Base-by-base conservation (phyloP, 1,140 invertebrate genomes). In the Agraylea sexmaculata region DNA sequence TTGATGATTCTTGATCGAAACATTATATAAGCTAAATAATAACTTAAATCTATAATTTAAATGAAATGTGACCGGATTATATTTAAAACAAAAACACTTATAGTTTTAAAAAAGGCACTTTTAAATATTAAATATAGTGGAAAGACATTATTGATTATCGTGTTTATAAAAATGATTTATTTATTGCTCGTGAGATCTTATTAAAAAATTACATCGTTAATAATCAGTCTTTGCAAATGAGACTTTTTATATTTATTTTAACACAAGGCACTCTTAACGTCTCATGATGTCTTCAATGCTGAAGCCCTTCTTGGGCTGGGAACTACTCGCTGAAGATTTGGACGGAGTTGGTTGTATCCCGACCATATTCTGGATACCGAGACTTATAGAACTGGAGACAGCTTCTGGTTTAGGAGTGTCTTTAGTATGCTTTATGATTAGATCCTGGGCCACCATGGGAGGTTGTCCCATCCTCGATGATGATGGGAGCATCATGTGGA, bases 221-320 rank as follows among this genome's bases (percentile, higher is more conserved):
- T 43, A 52, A 28, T 44, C 39, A 42, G 48, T 43, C 45, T 42
- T 38, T 46, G 30, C 38, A 43, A 41, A 41, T 36, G 25, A 43
- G 43, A 12, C 16, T 37, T 40, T 27, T 8, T 37, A 27, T 28
- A 37, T n/a, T n/a, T n/a, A n/a, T 43, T 18, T 21, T 11, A 18
- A 27, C n/a, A 15, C 21, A 17, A 36, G 10, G 17, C 12, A 15
- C 7, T 13, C 46, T 64, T 62, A 79, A 56, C 75, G 73, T 52
- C 76, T 64, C 77, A 80, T 80, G 37, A 80, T 80, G 47, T 80
- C 77, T 55, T 78, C 78, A 60, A 80, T 80, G 54, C 75, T 78
- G 55, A 80, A 80, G 19, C 77, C 77, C 54, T 77, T 64, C 65
- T 74, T 62, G 55, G 70, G 48, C 46, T 64, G 52, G 49, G 58